These are phyloP conservation scores for Protaetia brevitarsis DNA, from an alignment of 1,140 invertebrate species.

Conservation along the genomic window DNA sequence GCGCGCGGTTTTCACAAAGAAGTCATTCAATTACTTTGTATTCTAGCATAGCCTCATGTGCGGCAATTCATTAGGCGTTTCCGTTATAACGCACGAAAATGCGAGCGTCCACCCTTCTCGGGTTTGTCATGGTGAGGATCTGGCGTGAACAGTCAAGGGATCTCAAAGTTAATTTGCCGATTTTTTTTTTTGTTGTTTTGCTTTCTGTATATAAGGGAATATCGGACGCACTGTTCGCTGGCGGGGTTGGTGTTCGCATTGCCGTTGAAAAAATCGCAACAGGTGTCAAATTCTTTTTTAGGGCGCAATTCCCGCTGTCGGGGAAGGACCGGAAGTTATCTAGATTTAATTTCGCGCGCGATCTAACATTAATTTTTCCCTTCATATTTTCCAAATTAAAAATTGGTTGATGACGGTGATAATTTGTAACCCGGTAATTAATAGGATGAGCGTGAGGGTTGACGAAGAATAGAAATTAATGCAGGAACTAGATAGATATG, in stretches of 20 bases:
- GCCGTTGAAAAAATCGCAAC: neutral
- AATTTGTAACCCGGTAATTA: no score
- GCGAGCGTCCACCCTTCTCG: neutral
- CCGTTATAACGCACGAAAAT: neutral
- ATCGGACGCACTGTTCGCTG: neutral
- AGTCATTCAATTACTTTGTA: neutral
- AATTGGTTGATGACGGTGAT: no score
- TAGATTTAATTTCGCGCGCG: neutral
- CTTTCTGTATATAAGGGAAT: neutral
- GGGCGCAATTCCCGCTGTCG: neutral
- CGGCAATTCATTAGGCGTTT: neutral
- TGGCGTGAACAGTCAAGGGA: neutral
- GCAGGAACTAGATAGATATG: no score
- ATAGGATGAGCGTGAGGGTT: no score
- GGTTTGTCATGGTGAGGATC: neutral
- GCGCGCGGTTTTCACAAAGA: neutral
- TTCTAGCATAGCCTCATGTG: neutral
- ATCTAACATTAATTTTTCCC: neutral
- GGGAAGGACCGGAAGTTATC: neutral
- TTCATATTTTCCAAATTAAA: no score
- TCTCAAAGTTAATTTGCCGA: neutral
- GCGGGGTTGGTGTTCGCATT: neutral
- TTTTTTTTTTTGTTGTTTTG: no score
- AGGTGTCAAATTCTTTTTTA: conserved; percentile 4
- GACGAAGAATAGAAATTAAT: no score